A percentile compares a stretch with the other conserved stretches of the same genome.
Conservation (phyloP, 2,113 vertebrate genomes). For the Oryzias woworae region DNA sequence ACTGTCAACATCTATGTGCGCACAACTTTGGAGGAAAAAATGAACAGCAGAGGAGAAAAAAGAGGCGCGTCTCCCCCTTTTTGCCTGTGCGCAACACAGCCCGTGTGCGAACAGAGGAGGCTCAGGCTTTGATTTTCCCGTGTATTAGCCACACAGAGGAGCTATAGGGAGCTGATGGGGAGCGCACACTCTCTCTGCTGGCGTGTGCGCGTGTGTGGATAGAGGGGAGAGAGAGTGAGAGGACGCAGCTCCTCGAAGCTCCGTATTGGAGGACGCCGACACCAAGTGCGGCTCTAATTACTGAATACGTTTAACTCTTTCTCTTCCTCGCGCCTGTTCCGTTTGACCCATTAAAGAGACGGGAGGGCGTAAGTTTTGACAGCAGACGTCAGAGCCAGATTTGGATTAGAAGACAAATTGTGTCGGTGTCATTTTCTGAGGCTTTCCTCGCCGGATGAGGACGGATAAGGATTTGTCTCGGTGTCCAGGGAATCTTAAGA, state of each 20-base stretch:
- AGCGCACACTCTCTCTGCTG: constrained; percentile 30
- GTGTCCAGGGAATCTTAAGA: constrained; percentile 19
- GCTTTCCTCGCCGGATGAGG: constrained; percentile 35
- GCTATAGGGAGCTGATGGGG: constrained; percentile 62
- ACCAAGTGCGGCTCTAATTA: constrained; percentile 69
- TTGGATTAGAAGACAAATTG: constrained; percentile 59
- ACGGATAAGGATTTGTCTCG: constrained; percentile 41
- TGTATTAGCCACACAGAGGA: constrained; percentile 76
- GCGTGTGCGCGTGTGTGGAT: neutral
- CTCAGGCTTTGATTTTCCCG: constrained; percentile 77
- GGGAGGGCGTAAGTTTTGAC: constrained; percentile 54
- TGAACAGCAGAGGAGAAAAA: constrained; percentile 18
- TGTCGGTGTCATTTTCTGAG: constrained; percentile 55
- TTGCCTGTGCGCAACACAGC: constrained; percentile 55
- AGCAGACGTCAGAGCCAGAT: constrained; percentile 61
- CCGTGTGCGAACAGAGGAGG: constrained; percentile 61
- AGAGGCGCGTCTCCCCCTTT: constrained; percentile 34
- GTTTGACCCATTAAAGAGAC: constrained; percentile 57
- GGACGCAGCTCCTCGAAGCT: constrained; percentile 56
- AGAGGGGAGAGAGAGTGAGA: constrained; percentile 27
- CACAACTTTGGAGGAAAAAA: constrained; percentile 26
- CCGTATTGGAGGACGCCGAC: constrained; percentile 78
- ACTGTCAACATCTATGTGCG: constrained; percentile 24
- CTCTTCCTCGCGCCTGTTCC: constrained; percentile 43
- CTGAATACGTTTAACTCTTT: constrained; percentile 83